Evolutionary conservation across 2,797 vertebrate species (phyloP), one percentile per base, ranked within the genome.

Genomic region (Geotria australis): DNA sequence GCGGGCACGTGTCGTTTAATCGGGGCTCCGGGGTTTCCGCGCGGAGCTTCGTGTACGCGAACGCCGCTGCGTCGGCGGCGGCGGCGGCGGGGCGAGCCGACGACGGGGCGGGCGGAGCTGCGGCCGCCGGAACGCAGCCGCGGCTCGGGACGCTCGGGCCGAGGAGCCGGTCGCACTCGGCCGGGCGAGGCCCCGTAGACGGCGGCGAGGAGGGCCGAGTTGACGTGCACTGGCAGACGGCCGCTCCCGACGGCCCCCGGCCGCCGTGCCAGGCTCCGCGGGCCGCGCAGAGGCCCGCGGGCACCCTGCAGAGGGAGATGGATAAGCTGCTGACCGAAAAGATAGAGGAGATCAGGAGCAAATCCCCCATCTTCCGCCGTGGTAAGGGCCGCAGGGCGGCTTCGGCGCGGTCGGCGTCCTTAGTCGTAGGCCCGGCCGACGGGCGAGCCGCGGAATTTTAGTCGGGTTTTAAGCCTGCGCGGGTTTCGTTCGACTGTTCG

Each of bases 301-400:
- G 88, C 66, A 88, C 85, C 59, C 77, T 89, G 57, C 88, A 93
- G 73, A 74, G 82, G 49, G 91, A 98, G 77, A 86, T 94, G 84
- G 93, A 85, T 5, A 78, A 83, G 66, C 74, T 95, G 68, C 93
- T 89, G 62, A 66, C 77, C 64, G 83, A 81, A 77, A 95, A 91
- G 73, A 74, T 95, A 82, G 82, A 95, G 66, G 86, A 93, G 74
- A 75, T 91, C 68, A 83, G 78, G 69, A 81, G 79, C 72, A 81
- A 83, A 69, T 83, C 84, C 64, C 82, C 86, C 66, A 74, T 91
- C 72, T 82, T 89, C 73, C 85, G 83, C 62, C 62, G 77, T 49
- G 91, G 91, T 98, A 89, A 98, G 85, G 69, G 64, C 60, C 57
- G 65, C 65, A 46, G 61, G 62, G 63, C 48, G 55, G 47, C 47